These are phyloP conservation scores for Stegodyphus dumicola DNA, from an alignment of 1,140 invertebrate genomes.

Conservation along the genomic window DNA sequence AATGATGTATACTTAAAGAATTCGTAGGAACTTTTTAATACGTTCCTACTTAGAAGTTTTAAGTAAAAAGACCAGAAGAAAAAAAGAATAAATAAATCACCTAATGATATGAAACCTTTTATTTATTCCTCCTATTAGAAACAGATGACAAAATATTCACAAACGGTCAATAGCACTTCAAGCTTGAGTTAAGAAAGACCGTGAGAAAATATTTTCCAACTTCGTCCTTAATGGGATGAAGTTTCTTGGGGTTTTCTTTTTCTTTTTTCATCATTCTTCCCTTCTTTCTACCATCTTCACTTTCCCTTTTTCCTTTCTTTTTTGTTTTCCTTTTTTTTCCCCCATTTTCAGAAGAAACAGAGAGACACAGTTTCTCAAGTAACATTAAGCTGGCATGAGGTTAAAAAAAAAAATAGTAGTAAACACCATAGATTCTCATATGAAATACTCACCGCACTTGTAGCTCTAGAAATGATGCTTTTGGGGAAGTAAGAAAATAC, in stretches of 20 bases:
- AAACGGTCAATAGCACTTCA: conserved; percentile 59
- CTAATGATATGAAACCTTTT: conserved; percentile 46
- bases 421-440: conserved; percentile 46
- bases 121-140: conserved; percentile 59
- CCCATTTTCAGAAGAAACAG: conserved; percentile 40
- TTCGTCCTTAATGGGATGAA: conserved; percentile 39
- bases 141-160: conserved; percentile 61
- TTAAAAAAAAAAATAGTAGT: conserved; percentile 6
- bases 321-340: conserved; percentile 18
- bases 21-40: conserved; percentile 39
- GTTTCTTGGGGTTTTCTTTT: too few species aligned
- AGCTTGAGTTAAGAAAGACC: conserved; percentile 20
- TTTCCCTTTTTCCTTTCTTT: not conserved
- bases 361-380: conserved; percentile 57
- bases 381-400: conserved; percentile 43
- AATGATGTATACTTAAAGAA: conserved; percentile 43
- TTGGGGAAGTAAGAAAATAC: conserved; percentile 10
- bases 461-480: conserved; percentile 53
- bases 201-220: conserved; percentile 44
- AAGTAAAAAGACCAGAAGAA: not conserved
- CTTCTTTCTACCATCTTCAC: not conserved
- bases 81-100: conserved; percentile 40
- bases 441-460: conserved; percentile 58
- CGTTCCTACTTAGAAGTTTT: conserved; percentile 21
- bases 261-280: not conserved